A percentile compares a stretch with the other conserved stretches of the same genome.
Conservation (phyloP, 2,888 invertebrate genomes). For the Furcula furcula region DNA sequence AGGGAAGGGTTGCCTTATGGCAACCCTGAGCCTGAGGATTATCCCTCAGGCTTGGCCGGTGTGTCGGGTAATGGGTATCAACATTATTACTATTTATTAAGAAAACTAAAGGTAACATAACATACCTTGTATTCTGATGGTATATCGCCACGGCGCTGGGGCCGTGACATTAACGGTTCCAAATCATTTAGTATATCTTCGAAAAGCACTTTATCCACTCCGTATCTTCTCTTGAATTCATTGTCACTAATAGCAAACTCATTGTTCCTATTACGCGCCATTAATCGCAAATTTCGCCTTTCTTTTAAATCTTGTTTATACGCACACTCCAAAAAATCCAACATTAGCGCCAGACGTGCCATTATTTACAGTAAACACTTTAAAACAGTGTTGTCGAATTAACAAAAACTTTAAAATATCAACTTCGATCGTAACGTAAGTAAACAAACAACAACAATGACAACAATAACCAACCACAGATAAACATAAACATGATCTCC, state of each 20-base stretch:
- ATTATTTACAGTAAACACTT: background rate
- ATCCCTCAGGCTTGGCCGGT: too few species aligned
- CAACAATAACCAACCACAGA: too few species aligned
- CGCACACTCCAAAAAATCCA: background rate
- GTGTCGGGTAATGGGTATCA: too few species aligned
- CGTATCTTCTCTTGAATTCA: constrained; percentile 1
- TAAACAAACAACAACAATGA: too few species aligned
- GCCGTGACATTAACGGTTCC: background rate
- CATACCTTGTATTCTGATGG: constrained; percentile 3
- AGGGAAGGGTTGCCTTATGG: too few species aligned
- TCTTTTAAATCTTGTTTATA: background rate
- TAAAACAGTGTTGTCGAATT: too few species aligned
- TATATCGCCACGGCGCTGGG: constrained; percentile 2
- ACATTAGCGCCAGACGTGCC: background rate
- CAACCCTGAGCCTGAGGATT: too few species aligned
- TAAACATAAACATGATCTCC: too few species aligned
- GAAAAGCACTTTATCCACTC: background rate
- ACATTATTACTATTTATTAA: too few species aligned
- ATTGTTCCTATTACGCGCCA: constrained; percentile 1
- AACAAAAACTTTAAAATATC: too few species aligned
- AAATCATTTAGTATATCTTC: background rate
- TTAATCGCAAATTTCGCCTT: constrained; percentile 1
- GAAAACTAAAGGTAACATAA: too few species aligned
- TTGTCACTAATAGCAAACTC: background rate
- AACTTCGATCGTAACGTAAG: too few species aligned